Evolutionary conservation across 2,888 invertebrate species (phyloP), one percentile per base, ranked within the genome.

Genomic region (Drosophila picticornis): DNA sequence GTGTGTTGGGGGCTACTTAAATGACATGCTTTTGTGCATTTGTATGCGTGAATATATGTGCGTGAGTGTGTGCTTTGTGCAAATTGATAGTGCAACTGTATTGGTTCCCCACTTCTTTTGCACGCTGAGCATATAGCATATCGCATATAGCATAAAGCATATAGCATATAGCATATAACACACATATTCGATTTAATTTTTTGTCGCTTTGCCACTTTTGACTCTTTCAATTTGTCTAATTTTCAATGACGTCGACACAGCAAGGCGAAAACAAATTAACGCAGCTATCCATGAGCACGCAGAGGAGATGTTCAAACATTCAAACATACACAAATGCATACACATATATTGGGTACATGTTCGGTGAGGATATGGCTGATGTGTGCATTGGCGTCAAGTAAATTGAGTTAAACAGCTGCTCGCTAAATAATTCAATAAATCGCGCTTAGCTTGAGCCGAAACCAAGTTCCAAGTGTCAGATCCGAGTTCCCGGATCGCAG

Each of bases 391-490:
- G 68, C 77, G 72, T 72, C 69, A 64, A 52, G 72, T 74, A 88
- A 90, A 87, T 87, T 84, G 90, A 87, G 90, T 87, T 90, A 90
- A 90, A 62, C 87, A 90, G 87, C 90, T 82, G 90, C 89, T 87
- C 68, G 84, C 81, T 75, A 86, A 86, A 87, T 87, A 87, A 87
- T 87, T 87, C 84, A 90, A 87, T 87, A 87, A 87, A 90, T 88
- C 86, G 86, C 83, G 76, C 75, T 81, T 76, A 80, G 66, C 71
- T 71, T 32, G 57, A 68, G 50, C 58, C 70, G 43, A 73, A 80
- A 66, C 50, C 61, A 55, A 80, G 48, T 50, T 50, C 69, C 72
- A 77, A 76, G 60, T 69, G 65, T 53, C 68, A 68, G 68, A 59
- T 52, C 48, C 63, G 27, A 57, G 57, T 53, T 50, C 53, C 29